Evolutionary conservation across 2,113 vertebrate species (phyloP), one percentile per base, ranked within the genome.

Genomic region (Telmatochromis sp.): DNA sequence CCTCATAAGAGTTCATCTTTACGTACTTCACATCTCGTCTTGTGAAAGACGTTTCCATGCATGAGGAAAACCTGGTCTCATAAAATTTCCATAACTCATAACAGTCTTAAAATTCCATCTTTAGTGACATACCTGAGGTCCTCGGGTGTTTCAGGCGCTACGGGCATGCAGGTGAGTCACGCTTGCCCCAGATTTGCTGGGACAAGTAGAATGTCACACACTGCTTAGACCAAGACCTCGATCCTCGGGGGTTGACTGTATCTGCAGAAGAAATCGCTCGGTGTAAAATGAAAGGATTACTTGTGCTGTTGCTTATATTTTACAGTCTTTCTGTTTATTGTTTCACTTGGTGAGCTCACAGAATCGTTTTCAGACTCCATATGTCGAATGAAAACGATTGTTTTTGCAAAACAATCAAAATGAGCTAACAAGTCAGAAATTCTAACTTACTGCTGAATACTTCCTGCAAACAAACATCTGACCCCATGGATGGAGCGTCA

Each of bases 71-170:
- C 63, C 1, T 68, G 35, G 35, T 40, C 5, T 40, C 1, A 40
- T 40, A 4, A 40, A 68, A 68, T 68, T 68, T 68, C 63, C 63
- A 68, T 40, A 21, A 14, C 0, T 2, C 11, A 0, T 4, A 40
- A 23, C n/a, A 6, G 63, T 21, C 35, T 68, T 9, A 40, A 14
- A 68, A 68, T 68, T 37, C 33, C 65, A 70, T 70, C 35, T 70
- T 70, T 23, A 42, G 65, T 70, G 65, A 70, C 35, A 40, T 70
- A 42, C 35, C 65, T 70, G 35, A 42, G 65, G n/a, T 70, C 65
- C n/a, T 70, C 7, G 35, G 12, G 35, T 70, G 35, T 70, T 70
- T 70, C 35, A 23, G 65, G n/a, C 11, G 1, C 35, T 40, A 40
- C 7, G n/a, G 63, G 63, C 65, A 26, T 45, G 65, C 37, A 45